Base-by-base conservation (phyloP, 2,888 invertebrate genomes). In the Ectemnius cavifrons region DNA sequence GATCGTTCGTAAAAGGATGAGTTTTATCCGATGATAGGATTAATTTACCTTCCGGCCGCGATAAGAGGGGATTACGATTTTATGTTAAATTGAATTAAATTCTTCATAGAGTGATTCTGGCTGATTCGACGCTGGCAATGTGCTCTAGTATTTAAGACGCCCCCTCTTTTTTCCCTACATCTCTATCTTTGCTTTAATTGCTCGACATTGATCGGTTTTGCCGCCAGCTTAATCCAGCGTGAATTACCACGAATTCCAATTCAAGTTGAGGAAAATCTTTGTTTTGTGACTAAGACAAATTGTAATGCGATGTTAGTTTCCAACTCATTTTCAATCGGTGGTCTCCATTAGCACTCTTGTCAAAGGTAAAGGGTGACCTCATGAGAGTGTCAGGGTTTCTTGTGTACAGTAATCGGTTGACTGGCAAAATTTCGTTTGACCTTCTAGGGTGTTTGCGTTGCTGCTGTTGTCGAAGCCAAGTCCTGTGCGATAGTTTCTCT, bases 1-100 rank as follows among this genome's bases (percentile, higher is more conserved):
- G 16, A 52, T 16, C 1, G 52, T n/a, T 52, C 14, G 52, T 52
- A 52, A 52, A 52, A 37, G 37, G 52, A n/a, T 0, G 16, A 52
- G 52, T 52, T 52, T 52, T 14, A 52, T 52, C 52, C 16, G 16
- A 52, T 52, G 52, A 52, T 52, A 52, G 52, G 52, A 52, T 52
- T 52, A 52, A 52, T 52, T 6, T 52, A 14, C 52, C 5, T 52
- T 6, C 8, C 37, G 37, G 37, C 1, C 16, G 3, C 16, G 52
- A 52, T 52, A 16, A 16, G 16, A 52, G 16, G 52, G 52, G 16
- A 52, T 52, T 52, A 52, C n/a, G 52, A 52, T 52, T 52, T 52
- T 52, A 4, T 13, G 16, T 6, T 14, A 52, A 52, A 52, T 52
- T 52, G 52, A 52, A 16, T 52, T 52, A 52, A 52, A 16, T 52